Percentiles rank a stretch among this genome's conserved stretches.
These are phyloP conservation scores for Panthera uncia DNA, from an alignment of 2,113 vertebrate species.

Conservation along the genomic window DNA sequence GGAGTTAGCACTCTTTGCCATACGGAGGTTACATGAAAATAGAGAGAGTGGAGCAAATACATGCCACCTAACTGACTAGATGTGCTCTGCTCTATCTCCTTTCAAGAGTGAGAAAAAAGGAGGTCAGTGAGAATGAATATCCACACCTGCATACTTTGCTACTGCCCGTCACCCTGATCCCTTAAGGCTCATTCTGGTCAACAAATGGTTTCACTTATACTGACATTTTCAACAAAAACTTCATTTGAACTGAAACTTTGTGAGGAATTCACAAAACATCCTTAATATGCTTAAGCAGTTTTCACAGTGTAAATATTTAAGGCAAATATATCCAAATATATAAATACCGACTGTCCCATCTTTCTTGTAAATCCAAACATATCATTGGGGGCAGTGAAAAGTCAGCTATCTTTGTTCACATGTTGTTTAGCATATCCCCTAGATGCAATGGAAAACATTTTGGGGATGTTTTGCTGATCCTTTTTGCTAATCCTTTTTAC, in stretches of 20 bases:
- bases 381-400: slow-evolving; percentile 69
- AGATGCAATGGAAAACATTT: slow-evolving; percentile 72
- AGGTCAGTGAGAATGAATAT: not conserved
- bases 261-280: slow-evolving; percentile 75
- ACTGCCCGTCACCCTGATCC: not conserved
- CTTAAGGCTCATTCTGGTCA: slow-evolving; percentile 26
- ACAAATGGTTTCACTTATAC: slow-evolving; percentile 46
- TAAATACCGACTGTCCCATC: slow-evolving; percentile 75
- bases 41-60: not conserved
- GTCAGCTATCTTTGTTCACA: slow-evolving; percentile 80
- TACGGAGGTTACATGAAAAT: not conserved
- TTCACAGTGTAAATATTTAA: slow-evolving; percentile 86
- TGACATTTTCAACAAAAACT: slow-evolving; percentile 65
- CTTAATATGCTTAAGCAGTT: slow-evolving; percentile 79
- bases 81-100: not conserved
- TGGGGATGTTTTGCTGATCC: slow-evolving; percentile 53
- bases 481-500: slow-evolving; percentile 76
- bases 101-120: not conserved
- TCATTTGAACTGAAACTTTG: slow-evolving; percentile 21
- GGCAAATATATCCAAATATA: slow-evolving; percentile 80
- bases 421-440: slow-evolving; percentile 80
- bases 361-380: slow-evolving; percentile 78
- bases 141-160: not conserved
- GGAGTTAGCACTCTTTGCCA: not conserved
- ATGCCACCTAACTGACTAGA: not conserved